These are phyloP conservation scores for Anolis sagrei DNA, from an alignment of 2,113 vertebrate genomes.

Conservation along the genomic window DNA sequence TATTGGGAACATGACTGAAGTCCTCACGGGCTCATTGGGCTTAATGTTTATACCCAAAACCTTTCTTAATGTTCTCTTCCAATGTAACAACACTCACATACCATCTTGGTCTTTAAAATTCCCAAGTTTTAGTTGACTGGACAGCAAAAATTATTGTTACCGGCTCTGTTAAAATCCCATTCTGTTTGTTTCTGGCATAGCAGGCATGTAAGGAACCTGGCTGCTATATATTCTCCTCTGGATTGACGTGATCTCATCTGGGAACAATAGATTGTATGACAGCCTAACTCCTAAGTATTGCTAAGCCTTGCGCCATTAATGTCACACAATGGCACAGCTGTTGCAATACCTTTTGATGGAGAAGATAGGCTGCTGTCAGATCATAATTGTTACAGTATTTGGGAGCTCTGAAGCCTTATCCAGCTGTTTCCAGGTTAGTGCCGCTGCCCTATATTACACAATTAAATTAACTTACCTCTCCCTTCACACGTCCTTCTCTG, in stretches of 20 bases:
- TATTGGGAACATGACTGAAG: background rate
- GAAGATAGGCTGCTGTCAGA: conserved; percentile 64
- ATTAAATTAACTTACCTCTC: conserved; percentile 15
- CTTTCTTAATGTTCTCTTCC: background rate
- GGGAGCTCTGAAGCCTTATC: conserved; percentile 1
- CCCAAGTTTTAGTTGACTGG: background rate
- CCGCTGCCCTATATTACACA: background rate
- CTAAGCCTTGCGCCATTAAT: conserved; percentile 59
- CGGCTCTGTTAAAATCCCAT: background rate
- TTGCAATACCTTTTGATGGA: conserved; percentile 63
- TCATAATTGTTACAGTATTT: conserved; percentile 28
- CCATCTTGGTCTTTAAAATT: background rate
- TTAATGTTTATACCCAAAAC: background rate
- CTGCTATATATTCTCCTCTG: conserved; percentile 6
- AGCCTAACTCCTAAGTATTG: conserved; percentile 45
- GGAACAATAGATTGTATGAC: conserved; percentile 55
- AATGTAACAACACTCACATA: background rate
- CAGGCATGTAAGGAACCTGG: conserved; percentile 30
- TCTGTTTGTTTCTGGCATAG: background rate
- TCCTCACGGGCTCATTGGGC: background rate
- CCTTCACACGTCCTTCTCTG: background rate
- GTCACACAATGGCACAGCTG: conserved; percentile 46
- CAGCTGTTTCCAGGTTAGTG: background rate
- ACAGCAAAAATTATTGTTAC: background rate
- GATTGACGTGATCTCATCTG: conserved; percentile 61